Evolutionary conservation across 1,140 invertebrate genomes (phyloP).

Genomic region (Polypedilum vanderplanki): DNA sequence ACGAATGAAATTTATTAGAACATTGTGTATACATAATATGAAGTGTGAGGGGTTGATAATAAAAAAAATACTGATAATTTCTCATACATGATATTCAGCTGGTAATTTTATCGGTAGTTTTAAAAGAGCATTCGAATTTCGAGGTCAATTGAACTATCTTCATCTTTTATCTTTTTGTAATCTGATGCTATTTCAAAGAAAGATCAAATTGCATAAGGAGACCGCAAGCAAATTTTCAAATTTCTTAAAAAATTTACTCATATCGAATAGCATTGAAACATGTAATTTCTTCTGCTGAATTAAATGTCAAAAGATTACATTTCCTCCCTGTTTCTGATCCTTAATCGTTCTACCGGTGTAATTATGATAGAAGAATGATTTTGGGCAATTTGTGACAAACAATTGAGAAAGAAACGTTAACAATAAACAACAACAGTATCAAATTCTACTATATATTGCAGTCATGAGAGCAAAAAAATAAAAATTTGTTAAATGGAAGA

Average conservation of each 20-base stretch:
- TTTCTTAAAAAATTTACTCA: background rate
- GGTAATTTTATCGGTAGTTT: background rate
- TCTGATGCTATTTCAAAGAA: conserved; percentile 7
- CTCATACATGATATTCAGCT: background rate
- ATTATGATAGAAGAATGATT: conserved; percentile 8
- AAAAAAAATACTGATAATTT: background rate
- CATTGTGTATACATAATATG: background rate
- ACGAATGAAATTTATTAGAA: background rate
- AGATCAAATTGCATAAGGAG: background rate
- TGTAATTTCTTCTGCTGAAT: conserved; percentile 19
- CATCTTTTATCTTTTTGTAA: background rate
- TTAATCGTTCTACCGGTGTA: background rate
- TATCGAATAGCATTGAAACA: background rate
- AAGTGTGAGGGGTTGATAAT: background rate
- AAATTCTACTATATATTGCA: background rate
- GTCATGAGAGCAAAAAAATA: background rate
- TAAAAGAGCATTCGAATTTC: background rate
- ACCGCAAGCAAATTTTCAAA: background rate
- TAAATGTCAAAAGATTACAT: background rate
- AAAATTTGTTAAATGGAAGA: background rate
- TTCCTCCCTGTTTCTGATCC: background rate
- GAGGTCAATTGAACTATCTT: background rate
- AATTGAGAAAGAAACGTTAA: background rate
- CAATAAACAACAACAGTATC: conserved; percentile 24
- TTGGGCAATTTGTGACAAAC: conserved; percentile 9